Percentiles rank a stretch among this genome's conserved stretches.
phyloP scores from a whole-genome alignment of 2,888 invertebrate genomes.

The Agrilus mali region DNA sequence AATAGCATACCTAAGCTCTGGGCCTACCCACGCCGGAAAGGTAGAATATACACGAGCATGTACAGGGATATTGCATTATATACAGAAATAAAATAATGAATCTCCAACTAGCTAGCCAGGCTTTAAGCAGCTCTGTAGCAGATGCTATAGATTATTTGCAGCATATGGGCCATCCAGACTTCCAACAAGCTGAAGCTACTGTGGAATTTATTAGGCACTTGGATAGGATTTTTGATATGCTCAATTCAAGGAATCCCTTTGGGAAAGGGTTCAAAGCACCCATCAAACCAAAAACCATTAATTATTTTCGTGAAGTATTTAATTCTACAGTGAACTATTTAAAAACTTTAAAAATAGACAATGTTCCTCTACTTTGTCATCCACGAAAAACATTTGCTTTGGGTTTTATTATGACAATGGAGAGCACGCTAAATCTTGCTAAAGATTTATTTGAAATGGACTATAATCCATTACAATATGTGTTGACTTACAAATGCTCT shows the following conservation, averaged over 20 bases:
- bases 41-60: no score
- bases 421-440: no score
- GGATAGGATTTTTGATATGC: conserved; percentile 15
- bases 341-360: conserved; percentile 4
- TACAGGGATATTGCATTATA: no score
- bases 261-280: conserved; percentile 14
- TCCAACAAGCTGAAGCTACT: conserved; percentile 11
- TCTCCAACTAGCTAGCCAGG: conserved; percentile 16
- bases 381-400: conserved; percentile 12
- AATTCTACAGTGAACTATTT: conserved; percentile 5
- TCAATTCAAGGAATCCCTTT: conserved; percentile 12
- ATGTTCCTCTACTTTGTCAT: conserved; percentile 6
- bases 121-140: conserved; percentile 17
- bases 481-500: conserved; percentile 12
- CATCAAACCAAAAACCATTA: conserved; percentile 9
- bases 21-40: no score
- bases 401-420: conserved; percentile 11
- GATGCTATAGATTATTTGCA: conserved; percentile 14
- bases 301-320: conserved; percentile 7
- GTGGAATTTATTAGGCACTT: conserved; percentile 13
- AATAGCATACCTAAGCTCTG: no score
- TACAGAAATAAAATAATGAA: conserved; percentile 6
- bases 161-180: background rate
- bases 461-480: conserved; percentile 8
- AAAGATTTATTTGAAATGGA: conserved; percentile 7